Base-by-base conservation (phyloP, 2,113 vertebrate genomes). In the Thamnaconus septentrionalis region DNA sequence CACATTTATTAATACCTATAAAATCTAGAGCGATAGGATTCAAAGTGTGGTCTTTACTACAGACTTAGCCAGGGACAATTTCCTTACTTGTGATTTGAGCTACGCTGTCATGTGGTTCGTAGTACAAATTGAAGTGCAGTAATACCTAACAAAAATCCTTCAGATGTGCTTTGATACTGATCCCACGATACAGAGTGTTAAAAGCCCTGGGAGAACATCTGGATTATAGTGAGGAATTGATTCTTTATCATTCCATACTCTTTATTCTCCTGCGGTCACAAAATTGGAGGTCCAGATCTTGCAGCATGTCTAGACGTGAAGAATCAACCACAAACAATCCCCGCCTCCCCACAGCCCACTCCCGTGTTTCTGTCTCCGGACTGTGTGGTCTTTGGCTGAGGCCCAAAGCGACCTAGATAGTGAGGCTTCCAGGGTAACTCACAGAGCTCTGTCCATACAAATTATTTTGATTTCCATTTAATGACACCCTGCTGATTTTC, bases 281-380 rank as follows among this genome's bases (percentile, higher is more conserved):
- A 11, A 43, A 51, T 70, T 45, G 64, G 56, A 61, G 49, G 73
- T 58, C 56, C 53, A 47, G 71, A 65, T 78, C 68, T 60, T 73
- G 56, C 49, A 78, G 76, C 81, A 8, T 82, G 85, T 85, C 73
- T 64, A 69, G 80, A 75, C 86, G 64, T 80, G 84, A 83, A 58
- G 52, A 70, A 61, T 53, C 12, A 47, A 61, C 55, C n/a, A 50
- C 61, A 71, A 69, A 53, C 62, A 66, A 69, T 43, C 57, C 44
- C 54, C 43, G 48, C 44, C 58, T 69, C 59, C 59, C 55, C 53
- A 50, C 5, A 8, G 8, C 47, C 4, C 8, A 31, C 18, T 31
- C 18, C 50, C 5, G 55, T 69, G 53, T 56, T 53, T 59, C 56
- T 46, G 74, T 80, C 63, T 82, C 66, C 61, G 71, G 49, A 61